Base-by-base conservation (phyloP, 2,888 invertebrate genomes). In the Acanthosepion esculentum region DNA sequence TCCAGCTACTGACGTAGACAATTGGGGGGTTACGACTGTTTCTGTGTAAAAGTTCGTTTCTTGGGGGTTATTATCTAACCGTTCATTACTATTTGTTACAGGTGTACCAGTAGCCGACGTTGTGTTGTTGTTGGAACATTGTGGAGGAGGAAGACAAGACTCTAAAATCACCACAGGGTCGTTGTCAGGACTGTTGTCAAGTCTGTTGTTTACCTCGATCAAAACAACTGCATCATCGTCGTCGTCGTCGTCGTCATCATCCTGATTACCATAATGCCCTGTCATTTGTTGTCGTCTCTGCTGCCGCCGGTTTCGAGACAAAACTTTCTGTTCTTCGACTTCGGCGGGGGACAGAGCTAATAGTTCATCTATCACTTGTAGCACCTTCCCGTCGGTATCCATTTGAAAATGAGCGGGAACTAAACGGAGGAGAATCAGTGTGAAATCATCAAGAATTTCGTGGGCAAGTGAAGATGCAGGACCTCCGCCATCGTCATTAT, bases 321-420 rank as follows among this genome's bases (percentile, higher is more conserved):
- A 29, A 7, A 64, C 64, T 29, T 64, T 64, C 29, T 64, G 64
- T 64, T 64, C 6, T 64, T 64, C 64, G 6, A 64, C 64, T 29
- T 64, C 64, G 0, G 64, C 64, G 29, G 64, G 64, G 12, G 64
- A 64, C 29, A 64, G 29, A 29, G 64, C 64, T 29, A 64, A 64
- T 8, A 64, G 64, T 64, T 64, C 64, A 2, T 64, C 64, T 7
- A 64, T 64, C 26, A 29, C 64, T 10, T 64, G 64, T 29, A 64
- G 26, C 4, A 92, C 92, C 48, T 92, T 92, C 48, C 26, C 29
- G 26, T 92, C 92, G 50, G 48, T 92, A 33, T 92, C 92, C 92
- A 92, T 23, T 92, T 92, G 92, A 23, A 92, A 92, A 50, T 92
- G 50, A 20, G 48, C 92, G 12, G 92, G 92, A 29, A 92, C 50